Evolutionary conservation across 1,140 invertebrate species (phyloP), one percentile per base, ranked within the genome.

Genomic region (Platyscapa corneri): DNA sequence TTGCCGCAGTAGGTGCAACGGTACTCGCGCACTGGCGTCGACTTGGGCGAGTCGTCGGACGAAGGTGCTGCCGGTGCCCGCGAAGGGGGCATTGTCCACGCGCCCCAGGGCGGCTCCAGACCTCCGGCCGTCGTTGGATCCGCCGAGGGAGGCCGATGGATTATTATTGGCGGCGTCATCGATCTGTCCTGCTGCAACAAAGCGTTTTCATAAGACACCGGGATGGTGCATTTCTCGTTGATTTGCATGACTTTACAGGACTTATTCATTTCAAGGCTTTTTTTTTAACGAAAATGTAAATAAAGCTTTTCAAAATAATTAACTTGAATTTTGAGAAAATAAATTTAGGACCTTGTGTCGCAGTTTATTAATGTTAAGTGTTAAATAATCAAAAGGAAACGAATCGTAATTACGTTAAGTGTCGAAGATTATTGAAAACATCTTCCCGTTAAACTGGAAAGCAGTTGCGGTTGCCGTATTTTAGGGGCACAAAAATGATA

Each of bases 1-100:
- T 97, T 97, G 46, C 96, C 96, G 91, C 97, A 97, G 91, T 97
- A 97, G 90, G 96, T 96, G 90, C 97, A 97, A 70, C 96, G 95
- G 89, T 97, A 97, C 90, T 97, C 97, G 39, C 97, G 94, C 16
- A 97, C 96, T 27, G 95, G 95, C 16, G 95, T 90, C 5, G 92
- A 93, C 86, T 95, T 94, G 18, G 93, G 93, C 88, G 92, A 93
- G 85, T 93, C 93, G n/a, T 95, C 94, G 82, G 94, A 91, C 0
- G 94, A 89, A 0, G 95, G 94, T 0, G 94, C 92, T 1, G 30
- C 95, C 94, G 16, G 93, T 91, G 23, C 91, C 89, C 46, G 95
- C 94, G 95, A 94, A 87, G 95, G 94, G 81, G 95, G 96, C 56
- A 96, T 89, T 0, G 94, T 94, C 96, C 96, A 96, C 0, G 95